Percentiles rank a stretch among this genome's conserved stretches.
Evolutionary conservation across 2,797 vertebrate genomes (phyloP).

Genomic region (Phalloptychus januarius): DNA sequence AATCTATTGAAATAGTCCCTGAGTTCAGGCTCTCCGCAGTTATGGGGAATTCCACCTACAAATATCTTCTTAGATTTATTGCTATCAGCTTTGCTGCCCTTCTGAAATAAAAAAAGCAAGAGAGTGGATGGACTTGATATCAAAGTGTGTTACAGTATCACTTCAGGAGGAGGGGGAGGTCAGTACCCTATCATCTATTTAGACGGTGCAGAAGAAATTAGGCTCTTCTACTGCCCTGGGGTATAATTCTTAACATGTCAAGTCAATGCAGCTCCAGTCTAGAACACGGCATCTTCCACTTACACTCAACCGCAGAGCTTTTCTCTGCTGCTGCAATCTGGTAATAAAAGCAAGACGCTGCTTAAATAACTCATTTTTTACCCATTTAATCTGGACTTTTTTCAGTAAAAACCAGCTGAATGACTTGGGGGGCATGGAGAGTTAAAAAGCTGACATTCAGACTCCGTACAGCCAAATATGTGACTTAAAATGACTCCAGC

Average conservation of each 20-base stretch:
- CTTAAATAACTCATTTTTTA: conserved; percentile 43
- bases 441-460: conserved; percentile 26
- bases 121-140: conserved; percentile 75
- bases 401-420: conserved; percentile 46
- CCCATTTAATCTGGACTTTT: conserved; percentile 44
- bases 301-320: conserved; percentile 49
- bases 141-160: conserved; percentile 64
- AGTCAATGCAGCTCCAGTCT: conserved; percentile 77
- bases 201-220: conserved; percentile 74
- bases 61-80: conserved; percentile 99
- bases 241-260: conserved; percentile 79
- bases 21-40: conserved; percentile 99
- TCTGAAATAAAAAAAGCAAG: conserved; percentile 85
- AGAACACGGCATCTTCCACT: conserved; percentile 61
- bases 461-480: conserved; percentile 36
- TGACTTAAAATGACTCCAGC: conserved; percentile 43
- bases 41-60: conserved; percentile 99
- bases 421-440: conserved; percentile 34
- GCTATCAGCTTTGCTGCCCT: conserved; percentile 97
- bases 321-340: conserved; percentile 43
- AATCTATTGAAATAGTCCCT: conserved; percentile 99
- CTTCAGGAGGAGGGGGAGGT: conserved; percentile 56
- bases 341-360: conserved; percentile 49
- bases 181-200: conserved; percentile 74
- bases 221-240: conserved; percentile 73